Conservation (phyloP, 1,140 invertebrate genomes). For the Lepidurus couesii region DNA sequence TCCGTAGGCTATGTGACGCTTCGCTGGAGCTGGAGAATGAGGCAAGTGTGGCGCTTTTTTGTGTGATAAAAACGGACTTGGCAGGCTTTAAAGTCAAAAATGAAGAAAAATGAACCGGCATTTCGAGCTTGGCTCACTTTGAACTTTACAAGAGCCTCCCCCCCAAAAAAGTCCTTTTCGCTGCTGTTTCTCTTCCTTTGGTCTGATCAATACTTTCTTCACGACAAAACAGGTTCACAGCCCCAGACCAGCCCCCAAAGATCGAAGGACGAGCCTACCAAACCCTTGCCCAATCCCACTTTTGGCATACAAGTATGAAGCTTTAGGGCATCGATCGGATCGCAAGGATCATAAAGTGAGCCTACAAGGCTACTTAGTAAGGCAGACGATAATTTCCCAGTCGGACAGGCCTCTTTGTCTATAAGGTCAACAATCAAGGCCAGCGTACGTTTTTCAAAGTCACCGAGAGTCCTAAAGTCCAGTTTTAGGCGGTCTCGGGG, state of each 20-base stretch:
- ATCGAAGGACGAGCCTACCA: slow-evolving; percentile 6
- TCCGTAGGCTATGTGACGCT: background rate
- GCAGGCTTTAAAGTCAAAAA: background rate
- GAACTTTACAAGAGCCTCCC: background rate
- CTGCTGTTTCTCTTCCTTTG: background rate
- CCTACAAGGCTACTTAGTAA: background rate
- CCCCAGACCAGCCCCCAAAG: background rate
- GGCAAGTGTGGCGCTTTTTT: background rate
- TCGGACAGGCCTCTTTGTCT: background rate
- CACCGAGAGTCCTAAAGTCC: background rate
- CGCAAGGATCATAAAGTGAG: background rate
- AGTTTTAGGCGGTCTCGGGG: background rate
- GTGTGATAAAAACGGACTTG: background rate
- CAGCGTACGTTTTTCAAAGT: background rate
- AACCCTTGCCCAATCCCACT: background rate
- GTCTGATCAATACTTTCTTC: slow-evolving; percentile 18
- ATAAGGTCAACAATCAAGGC: background rate
- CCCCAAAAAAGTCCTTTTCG: background rate
- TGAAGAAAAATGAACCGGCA: background rate
- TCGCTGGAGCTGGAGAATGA: background rate
- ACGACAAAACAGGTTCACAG: background rate
- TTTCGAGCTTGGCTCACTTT: background rate
- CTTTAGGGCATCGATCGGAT: background rate
- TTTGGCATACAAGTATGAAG: background rate
- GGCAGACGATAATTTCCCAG: too few species aligned